phyloP scores from a whole-genome alignment of 2,797 vertebrate species.

The Amniataba percoides region DNA sequence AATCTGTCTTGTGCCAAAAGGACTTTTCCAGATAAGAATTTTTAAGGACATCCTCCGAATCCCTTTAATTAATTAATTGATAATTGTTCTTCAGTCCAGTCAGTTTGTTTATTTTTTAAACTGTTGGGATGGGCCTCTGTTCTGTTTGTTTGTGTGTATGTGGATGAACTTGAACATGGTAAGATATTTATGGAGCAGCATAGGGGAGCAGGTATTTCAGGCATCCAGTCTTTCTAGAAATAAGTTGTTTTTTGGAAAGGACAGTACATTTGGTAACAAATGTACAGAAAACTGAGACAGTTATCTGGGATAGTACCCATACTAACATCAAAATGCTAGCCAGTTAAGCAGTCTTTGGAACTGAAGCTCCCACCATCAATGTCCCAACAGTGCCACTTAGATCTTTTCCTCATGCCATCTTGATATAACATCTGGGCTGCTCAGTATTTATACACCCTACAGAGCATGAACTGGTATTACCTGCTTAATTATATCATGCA shows the following conservation, averaged over 20 bases:
- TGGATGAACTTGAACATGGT: neutral
- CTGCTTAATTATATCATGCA: too few species aligned
- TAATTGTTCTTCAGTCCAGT: neutral
- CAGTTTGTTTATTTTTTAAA: neutral
- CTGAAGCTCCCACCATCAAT: too few species aligned
- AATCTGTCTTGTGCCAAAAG: conserved; percentile 17
- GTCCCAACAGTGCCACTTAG: too few species aligned
- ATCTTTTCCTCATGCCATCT: too few species aligned
- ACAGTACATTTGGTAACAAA: neutral
- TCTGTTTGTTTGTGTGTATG: neutral
- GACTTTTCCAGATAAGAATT: conserved; percentile 2
- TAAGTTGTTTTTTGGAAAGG: neutral
- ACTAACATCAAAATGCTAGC: too few species aligned
- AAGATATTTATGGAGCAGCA: neutral
- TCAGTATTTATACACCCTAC: too few species aligned
- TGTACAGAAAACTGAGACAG: neutral
- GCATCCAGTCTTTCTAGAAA: neutral
- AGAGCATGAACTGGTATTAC: too few species aligned
- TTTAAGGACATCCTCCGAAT: neutral
- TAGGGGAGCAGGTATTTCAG: neutral
- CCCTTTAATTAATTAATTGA: neutral
- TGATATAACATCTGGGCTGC: too few species aligned
- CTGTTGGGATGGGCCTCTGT: neutral
- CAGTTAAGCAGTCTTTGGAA: too few species aligned
- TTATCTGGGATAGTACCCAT: neutral